These are phyloP conservation scores for Hippopotamyrus pictus DNA, from an alignment of 2,797 vertebrate species.

Conservation along the genomic window DNA sequence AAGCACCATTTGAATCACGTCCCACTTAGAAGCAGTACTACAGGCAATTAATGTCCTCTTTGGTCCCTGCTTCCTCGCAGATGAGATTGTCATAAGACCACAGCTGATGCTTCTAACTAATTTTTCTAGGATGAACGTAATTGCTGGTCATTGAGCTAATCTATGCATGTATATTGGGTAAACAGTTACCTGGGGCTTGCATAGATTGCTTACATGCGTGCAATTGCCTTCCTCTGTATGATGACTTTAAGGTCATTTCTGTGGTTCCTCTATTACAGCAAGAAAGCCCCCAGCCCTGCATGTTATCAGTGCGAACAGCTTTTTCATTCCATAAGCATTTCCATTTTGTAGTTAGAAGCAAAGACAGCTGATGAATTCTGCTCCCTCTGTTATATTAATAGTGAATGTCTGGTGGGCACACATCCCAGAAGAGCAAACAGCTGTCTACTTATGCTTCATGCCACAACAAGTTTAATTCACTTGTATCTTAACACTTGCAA, in stretches of 20 bases:
- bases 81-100: not conserved
- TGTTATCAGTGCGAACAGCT: not conserved
- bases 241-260: not conserved
- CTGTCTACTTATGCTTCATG: not conserved
- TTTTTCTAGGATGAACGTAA: not conserved
- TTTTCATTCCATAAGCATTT: not conserved
- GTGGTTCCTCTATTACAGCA: not conserved
- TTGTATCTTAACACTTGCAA: not conserved
- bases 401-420: not conserved
- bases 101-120: not conserved
- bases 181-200: not conserved
- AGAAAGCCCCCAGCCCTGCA: not conserved
- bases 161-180: not conserved
- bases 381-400: not conserved
- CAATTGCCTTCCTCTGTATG: not conserved
- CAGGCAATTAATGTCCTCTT: not conserved
- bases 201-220: not conserved
- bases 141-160: not conserved
- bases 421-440: not conserved
- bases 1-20: not conserved
- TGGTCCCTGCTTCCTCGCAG: not conserved
- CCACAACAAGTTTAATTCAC: not conserved
- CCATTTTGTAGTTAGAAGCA: not conserved
- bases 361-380: not conserved
- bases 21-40: not conserved